Conservation (phyloP, 1,140 invertebrate species). For the Venturia canescens region DNA sequence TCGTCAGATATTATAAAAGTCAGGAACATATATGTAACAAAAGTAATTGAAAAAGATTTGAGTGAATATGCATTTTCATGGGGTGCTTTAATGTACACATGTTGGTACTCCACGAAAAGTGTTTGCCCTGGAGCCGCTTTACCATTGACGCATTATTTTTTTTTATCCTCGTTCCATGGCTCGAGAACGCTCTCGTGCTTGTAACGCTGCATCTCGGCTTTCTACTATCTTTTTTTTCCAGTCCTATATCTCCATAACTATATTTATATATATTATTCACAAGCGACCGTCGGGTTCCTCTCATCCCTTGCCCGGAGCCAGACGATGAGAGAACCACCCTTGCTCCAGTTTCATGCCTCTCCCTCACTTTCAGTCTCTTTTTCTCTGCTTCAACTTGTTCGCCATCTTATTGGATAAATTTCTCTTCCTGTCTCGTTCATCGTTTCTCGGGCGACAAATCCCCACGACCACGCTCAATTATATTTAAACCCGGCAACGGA, state of each 20-base stretch:
- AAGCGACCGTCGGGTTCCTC: constrained; percentile 20
- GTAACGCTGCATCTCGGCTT: constrained; percentile 27
- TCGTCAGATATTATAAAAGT: neutral
- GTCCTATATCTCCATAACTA: constrained; percentile 14
- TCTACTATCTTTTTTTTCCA: constrained; percentile 27
- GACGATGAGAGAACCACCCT: constrained; percentile 29
- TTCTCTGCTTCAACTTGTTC: constrained; percentile 34
- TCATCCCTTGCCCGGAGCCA: constrained; percentile 30
- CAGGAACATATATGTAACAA: neutral
- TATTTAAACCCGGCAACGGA: constrained; percentile 65
- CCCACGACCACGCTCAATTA: constrained; percentile 65
- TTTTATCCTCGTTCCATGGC: neutral
- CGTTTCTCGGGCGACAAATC: neutral
- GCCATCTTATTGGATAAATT: constrained; percentile 2
- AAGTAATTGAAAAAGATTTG: constrained; percentile 35
- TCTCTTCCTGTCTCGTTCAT: constrained; percentile 39
- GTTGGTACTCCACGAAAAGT: constrained; percentile 24
- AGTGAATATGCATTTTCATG: constrained; percentile 46
- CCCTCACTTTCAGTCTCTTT: constrained; percentile 34
- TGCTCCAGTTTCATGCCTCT: constrained; percentile 1
- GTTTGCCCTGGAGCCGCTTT: constrained; percentile 10
- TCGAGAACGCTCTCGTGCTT: constrained; percentile 4
- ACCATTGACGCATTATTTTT: constrained; percentile 26
- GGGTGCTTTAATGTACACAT: constrained; percentile 23
- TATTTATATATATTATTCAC: neutral